These are phyloP conservation scores for Anabacerthia variegaticeps DNA, from an alignment of 2,797 vertebrate species.

Conservation along the genomic window DNA sequence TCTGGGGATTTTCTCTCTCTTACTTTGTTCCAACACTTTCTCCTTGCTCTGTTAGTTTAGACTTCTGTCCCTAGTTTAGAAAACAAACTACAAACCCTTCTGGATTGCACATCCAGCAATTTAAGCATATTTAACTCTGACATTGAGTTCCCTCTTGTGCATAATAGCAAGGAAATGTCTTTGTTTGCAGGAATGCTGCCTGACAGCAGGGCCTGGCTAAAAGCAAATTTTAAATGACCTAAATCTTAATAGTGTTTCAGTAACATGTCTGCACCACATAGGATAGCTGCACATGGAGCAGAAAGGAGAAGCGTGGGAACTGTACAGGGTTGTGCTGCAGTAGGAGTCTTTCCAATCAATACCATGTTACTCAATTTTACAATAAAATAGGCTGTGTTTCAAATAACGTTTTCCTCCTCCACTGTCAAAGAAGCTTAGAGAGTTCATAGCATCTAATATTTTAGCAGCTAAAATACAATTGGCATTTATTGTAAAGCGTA, in stretches of 20 bases:
- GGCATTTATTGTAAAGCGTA: neutral
- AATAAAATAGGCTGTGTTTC: neutral
- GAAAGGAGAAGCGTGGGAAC: neutral
- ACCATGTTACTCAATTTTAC: neutral
- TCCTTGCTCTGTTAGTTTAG: neutral
- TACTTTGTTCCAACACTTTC: neutral
- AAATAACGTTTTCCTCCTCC: neutral
- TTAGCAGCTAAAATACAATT: neutral
- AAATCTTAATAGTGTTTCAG: neutral
- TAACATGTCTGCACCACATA: neutral
- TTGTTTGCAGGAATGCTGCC: neutral
- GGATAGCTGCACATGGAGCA: neutral
- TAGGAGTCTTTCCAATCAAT: neutral
- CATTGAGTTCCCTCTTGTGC: neutral
- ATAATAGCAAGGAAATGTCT: neutral
- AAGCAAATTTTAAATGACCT: neutral
- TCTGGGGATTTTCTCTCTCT: neutral
- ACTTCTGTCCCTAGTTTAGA: neutral
- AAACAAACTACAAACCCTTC: neutral
- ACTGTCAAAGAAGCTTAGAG: neutral
- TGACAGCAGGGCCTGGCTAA: neutral
- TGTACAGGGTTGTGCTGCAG: neutral
- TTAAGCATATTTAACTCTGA: neutral
- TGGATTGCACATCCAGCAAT: neutral
- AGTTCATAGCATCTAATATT: neutral